phyloP scores from a whole-genome alignment of 1,140 invertebrate species.

The Heliconius himera region DNA sequence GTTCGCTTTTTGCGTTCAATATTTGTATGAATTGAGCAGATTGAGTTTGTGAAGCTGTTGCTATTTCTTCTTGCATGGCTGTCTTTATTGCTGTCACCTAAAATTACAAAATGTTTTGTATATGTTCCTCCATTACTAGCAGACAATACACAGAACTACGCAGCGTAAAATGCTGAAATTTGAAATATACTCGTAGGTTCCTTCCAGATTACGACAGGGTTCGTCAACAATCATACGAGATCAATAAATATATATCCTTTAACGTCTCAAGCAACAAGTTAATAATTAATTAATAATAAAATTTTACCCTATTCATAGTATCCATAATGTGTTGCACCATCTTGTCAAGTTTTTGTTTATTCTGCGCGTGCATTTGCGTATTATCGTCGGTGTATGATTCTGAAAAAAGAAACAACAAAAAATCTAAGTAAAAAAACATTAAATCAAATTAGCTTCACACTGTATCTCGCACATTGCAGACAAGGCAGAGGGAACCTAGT shows the following conservation, averaged over 20 bases:
- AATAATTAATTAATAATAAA: neutral
- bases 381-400: conserved; percentile 52
- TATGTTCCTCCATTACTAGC: too few relatives aligned
- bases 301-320: conserved; percentile 47
- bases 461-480: neutral
- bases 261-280: too few relatives aligned
- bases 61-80: conserved; percentile 8
- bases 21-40: neutral
- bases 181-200: too few relatives aligned
- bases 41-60: neutral
- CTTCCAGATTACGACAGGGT: too few relatives aligned
- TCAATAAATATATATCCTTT: too few relatives aligned
- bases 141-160: too few relatives aligned
- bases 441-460: too few relatives aligned
- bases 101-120: neutral
- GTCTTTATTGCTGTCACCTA: conserved; percentile 40
- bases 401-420: conserved; percentile 32
- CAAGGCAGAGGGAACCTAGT: neutral
- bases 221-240: too few relatives aligned
- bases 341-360: conserved; percentile 51
- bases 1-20: neutral
- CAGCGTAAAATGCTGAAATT: too few relatives aligned
- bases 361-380: conserved; percentile 42
- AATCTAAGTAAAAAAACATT: too few relatives aligned
- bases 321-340: conserved; percentile 48